phyloP scores from a whole-genome alignment of 1,140 invertebrate species.

The Araneus ventricosus region DNA sequence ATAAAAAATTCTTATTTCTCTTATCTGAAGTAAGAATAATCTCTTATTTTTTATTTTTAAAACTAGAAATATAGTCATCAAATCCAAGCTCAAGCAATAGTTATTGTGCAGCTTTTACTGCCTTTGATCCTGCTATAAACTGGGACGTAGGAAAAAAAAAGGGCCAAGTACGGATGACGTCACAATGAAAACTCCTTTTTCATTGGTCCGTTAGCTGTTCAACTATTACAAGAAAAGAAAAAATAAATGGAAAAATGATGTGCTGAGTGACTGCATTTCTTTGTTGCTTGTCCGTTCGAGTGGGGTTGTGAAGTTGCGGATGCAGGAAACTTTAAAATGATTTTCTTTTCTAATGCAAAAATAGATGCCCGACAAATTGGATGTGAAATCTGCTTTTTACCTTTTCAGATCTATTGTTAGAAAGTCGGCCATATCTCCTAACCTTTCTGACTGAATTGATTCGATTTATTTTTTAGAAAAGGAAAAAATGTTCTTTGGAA shows the following conservation, averaged over 20 bases:
- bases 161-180: not conserved
- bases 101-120: conserved; percentile 14
- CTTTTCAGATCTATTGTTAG: not conserved
- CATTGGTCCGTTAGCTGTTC: not conserved
- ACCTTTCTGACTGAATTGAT: not conserved
- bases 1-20: too few relatives aligned
- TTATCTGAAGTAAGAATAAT: too few relatives aligned
- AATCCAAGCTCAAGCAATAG: not conserved
- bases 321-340: conserved; percentile 36
- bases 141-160: not conserved
- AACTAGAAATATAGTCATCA: too few relatives aligned
- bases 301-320: not conserved
- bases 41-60: too few relatives aligned
- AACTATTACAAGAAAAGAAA: not conserved
- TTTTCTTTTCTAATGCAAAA: conserved; percentile 12
- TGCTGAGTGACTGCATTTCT: not conserved
- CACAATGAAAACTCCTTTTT: not conserved
- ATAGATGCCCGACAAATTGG: conserved; percentile 5
- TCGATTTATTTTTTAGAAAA: not conserved
- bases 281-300: not conserved
- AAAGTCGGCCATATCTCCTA: not conserved
- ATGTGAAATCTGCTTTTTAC: conserved; percentile 5
- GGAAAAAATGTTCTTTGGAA: not conserved
- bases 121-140: not conserved
- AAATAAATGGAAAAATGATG: not conserved